Conservation (phyloP, 2,888 invertebrate species). For the Drosophila bunnanda region DNA sequence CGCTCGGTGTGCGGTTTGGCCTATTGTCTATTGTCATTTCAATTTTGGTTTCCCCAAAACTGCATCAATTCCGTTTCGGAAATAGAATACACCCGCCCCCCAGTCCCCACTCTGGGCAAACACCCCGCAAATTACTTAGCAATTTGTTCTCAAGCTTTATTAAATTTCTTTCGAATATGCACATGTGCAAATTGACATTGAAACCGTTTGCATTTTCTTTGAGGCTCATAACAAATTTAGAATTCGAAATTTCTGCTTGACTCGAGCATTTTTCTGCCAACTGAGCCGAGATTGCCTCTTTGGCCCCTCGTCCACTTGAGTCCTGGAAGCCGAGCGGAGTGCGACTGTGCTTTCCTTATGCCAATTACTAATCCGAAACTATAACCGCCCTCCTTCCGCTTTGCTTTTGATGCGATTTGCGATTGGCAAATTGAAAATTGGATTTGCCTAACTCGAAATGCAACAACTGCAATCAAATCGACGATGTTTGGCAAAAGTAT, state of each 20-base stretch:
- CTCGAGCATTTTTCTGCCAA: constrained; percentile 20
- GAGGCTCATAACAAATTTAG: constrained; percentile 45
- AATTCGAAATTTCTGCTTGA: constrained; percentile 28
- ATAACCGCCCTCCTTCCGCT: constrained; percentile 20
- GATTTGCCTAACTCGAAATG: constrained; percentile 63
- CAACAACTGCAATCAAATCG: constrained; percentile 52
- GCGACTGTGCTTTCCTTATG: constrained; percentile 37
- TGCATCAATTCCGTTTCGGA: constrained; percentile 46
- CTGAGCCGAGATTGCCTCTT: constrained; percentile 45
- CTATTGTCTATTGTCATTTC: constrained; percentile 54
- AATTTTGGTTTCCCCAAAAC: constrained; percentile 49
- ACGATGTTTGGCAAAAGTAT: constrained; percentile 62
- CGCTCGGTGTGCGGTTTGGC: constrained; percentile 32
- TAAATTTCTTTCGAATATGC: constrained; percentile 45
- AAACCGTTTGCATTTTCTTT: constrained; percentile 54
- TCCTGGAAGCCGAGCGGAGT: constrained; percentile 48
- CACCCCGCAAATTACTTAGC: constrained; percentile 59
- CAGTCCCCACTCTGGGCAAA: constrained; percentile 11
- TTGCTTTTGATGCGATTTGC: constrained; percentile 56
- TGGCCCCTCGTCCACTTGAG: constrained; percentile 64
- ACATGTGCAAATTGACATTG: constrained; percentile 45
- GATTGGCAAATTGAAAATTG: constrained; percentile 70
- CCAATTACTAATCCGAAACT: constrained; percentile 56
- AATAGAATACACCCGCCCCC: constrained; percentile 25
- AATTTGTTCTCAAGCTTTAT: constrained; percentile 45